Percentiles rank a stretch among this genome's conserved stretches.
Evolutionary conservation across 2,888 invertebrate genomes (phyloP).

Genomic region (Harmothoe impar): DNA sequence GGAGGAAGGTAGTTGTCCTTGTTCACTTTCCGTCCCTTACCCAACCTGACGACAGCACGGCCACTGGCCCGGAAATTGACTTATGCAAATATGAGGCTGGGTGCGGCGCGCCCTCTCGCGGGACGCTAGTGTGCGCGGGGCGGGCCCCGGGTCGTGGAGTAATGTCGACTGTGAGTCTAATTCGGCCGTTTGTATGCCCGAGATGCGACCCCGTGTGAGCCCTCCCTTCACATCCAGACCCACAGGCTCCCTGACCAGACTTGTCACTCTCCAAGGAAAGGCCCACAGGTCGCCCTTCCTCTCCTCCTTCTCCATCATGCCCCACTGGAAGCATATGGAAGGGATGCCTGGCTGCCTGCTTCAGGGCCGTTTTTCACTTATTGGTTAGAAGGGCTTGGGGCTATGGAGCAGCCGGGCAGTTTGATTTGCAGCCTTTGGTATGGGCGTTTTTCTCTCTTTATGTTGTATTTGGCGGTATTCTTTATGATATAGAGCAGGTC

Average conservation of each 20-base stretch:
- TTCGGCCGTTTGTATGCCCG: constrained; percentile 47
- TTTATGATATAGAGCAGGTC: no score
- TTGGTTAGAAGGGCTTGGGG: neutral
- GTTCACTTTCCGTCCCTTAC: constrained; percentile 10
- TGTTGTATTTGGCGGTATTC: no score
- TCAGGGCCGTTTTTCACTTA: neutral
- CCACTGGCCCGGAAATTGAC: constrained; percentile 35
- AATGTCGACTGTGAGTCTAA: constrained; percentile 14
- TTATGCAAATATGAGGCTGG: constrained; percentile 39
- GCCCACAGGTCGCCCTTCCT: neutral
- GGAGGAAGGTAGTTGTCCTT: constrained; percentile 1
- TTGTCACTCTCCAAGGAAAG: constrained; percentile 4
- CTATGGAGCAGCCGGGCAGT: neutral
- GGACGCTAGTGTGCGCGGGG: neutral
- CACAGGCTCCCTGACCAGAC: constrained; percentile 35
- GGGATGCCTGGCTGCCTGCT: neutral
- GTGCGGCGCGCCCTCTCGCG: neutral
- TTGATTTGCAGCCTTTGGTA: constrained; percentile 14
- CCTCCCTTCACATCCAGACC: constrained; percentile 22
- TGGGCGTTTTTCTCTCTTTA: constrained; percentile 1
- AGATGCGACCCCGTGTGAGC: neutral
- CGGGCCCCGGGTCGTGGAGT: neutral
- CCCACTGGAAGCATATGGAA: neutral
- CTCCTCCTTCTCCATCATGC: neutral
- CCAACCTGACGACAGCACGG: neutral